phyloP scores from a whole-genome alignment of 2,888 invertebrate species.

The Protophormia terraenovae region DNA sequence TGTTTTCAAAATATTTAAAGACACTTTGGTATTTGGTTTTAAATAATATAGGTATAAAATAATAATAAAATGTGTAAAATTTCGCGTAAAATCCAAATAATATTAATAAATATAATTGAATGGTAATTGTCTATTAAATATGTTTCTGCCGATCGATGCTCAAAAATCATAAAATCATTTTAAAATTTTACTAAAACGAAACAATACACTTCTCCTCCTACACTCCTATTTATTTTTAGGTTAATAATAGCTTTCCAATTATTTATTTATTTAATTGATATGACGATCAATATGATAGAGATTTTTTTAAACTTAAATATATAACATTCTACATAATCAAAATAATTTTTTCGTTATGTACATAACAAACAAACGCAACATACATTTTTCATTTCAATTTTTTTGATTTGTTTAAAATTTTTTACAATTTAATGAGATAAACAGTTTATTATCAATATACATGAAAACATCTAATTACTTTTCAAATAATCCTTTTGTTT shows the following conservation, averaged over 20 bases:
- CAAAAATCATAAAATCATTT: no score
- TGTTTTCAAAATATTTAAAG: constrained; percentile 55
- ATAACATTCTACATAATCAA: background rate
- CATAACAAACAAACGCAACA: background rate
- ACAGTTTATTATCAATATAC: background rate
- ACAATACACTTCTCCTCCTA: no score
- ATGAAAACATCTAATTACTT: constrained; percentile 58
- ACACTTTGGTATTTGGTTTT: constrained; percentile 45
- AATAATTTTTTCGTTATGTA: background rate
- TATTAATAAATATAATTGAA: background rate
- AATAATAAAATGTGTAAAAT: background rate
- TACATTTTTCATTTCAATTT: background rate
- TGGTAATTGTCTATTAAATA: background rate
- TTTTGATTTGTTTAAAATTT: background rate
- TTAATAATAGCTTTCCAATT: background rate
- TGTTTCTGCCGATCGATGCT: no score
- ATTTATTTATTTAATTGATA: background rate
- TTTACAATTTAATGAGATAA: background rate
- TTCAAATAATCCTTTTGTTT: constrained; percentile 12
- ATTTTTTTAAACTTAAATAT: background rate
- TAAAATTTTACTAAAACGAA: background rate
- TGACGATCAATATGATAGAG: background rate
- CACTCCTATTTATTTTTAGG: background rate
- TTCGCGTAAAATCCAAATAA: background rate
- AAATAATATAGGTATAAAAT: background rate